Conservation (phyloP, 2,113 vertebrate species). For the Brienomyrus longianalis region DNA sequence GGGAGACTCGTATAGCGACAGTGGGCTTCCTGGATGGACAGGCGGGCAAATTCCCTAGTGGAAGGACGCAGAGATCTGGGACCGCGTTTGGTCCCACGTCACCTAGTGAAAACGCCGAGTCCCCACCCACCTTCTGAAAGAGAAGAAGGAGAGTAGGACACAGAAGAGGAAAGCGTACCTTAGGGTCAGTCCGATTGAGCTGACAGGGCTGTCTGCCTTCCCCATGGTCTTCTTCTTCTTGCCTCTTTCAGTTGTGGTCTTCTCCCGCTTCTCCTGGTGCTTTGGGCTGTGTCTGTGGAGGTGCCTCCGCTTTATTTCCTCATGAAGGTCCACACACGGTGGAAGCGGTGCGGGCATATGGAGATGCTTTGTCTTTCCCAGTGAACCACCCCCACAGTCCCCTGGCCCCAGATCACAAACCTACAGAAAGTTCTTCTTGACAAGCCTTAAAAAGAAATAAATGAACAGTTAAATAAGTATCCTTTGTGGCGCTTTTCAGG, state of each 20-base stretch:
- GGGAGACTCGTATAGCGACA: background rate
- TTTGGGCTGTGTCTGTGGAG: conserved; percentile 17
- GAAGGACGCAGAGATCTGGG: background rate
- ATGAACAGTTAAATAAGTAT: background rate
- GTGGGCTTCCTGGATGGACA: background rate
- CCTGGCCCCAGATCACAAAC: conserved; percentile 41
- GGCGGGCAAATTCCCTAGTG: background rate
- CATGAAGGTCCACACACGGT: background rate
- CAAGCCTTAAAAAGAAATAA: background rate
- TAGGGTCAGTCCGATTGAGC: background rate
- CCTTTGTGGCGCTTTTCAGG: background rate
- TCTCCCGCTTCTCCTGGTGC: background rate
- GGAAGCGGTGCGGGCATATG: conserved; percentile 17
- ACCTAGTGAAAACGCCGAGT: background rate
- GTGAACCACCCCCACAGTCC: conserved; percentile 49
- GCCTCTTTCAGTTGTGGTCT: conserved; percentile 9
- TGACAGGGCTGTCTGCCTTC: background rate
- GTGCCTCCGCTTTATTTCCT: background rate
- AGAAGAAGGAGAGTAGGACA: background rate
- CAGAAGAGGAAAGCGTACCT: background rate
- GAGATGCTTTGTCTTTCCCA: conserved; percentile 25
- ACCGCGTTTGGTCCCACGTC: background rate
- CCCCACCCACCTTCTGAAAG: background rate
- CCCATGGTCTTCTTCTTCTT: conserved; percentile 15
- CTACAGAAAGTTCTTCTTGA: background rate